A percentile compares a stretch with the other conserved stretches of the same genome.
Conservation (phyloP, 1,140 invertebrate genomes). For the Cydia splendana region DNA sequence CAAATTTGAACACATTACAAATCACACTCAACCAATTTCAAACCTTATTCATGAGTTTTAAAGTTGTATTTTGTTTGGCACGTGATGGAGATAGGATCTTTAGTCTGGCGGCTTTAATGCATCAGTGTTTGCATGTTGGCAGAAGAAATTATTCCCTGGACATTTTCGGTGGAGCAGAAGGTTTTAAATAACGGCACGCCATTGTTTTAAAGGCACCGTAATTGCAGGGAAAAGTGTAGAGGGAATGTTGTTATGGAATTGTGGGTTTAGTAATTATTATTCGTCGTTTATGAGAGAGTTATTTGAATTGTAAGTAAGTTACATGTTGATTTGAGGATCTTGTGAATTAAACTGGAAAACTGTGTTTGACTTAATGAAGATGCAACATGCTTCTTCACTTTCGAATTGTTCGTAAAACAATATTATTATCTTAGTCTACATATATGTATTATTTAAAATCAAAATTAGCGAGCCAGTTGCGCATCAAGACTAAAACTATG, state of each 20-base stretch:
- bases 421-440: too few relatives aligned
- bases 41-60: background rate
- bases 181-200: constrained; percentile 56
- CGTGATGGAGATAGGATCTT: constrained; percentile 8
- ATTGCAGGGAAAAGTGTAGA: background rate
- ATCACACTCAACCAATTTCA: background rate
- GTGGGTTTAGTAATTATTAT: constrained; percentile 4
- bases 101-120: constrained; percentile 25
- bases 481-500: too few relatives aligned
- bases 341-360: background rate
- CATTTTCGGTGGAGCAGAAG: constrained; percentile 48
- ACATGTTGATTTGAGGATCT: background rate
- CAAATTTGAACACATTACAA: constrained; percentile 12
- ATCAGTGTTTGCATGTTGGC: constrained; percentile 63
- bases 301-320: too few relatives aligned
- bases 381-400: too few relatives aligned
- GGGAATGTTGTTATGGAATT: background rate
- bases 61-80: background rate
- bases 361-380: too few relatives aligned
- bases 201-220: constrained; percentile 31
- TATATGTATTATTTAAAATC: too few relatives aligned
- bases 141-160: constrained; percentile 63
- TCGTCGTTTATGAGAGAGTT: background rate
- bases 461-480: too few relatives aligned
- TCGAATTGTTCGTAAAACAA: too few relatives aligned